These are phyloP conservation scores for Pachypsylla venusta DNA, from an alignment of 1,140 invertebrate species.

Conservation along the genomic window DNA sequence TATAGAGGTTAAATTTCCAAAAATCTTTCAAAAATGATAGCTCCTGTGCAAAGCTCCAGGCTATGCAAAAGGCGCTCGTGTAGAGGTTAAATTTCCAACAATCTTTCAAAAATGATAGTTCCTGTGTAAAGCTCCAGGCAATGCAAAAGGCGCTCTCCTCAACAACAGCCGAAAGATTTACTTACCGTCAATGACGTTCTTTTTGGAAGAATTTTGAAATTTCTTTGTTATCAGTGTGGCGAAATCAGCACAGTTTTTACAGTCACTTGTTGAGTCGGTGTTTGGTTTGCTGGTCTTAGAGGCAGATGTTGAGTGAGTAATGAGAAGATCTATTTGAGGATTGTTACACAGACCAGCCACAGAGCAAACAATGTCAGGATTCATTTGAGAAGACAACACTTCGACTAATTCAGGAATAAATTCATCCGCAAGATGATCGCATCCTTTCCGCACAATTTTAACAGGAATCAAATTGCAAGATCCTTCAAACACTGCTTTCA, in stretches of 20 bases:
- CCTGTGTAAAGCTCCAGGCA: too few relatives aligned
- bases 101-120: too few relatives aligned
- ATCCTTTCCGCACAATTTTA: constrained; percentile 58
- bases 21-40: too few relatives aligned
- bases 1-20: too few relatives aligned
- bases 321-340: constrained; percentile 46
- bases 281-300: not conserved
- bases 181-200: constrained; percentile 36
- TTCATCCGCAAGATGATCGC: constrained; percentile 62
- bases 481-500: constrained; percentile 76
- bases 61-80: too few relatives aligned
- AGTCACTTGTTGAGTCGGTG: constrained; percentile 7
- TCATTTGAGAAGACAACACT: constrained; percentile 40
- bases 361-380: constrained; percentile 51
- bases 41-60: too few relatives aligned
- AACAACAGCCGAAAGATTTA: too few relatives aligned
- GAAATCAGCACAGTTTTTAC: constrained; percentile 13
- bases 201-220: constrained; percentile 12
- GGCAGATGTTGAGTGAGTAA: constrained; percentile 25
- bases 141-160: too few relatives aligned
- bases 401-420: constrained; percentile 78
- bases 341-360: constrained; percentile 80
- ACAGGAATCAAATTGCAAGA: constrained; percentile 69
- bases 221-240: constrained; percentile 11
- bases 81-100: too few relatives aligned